Conservation (phyloP, 2,113 vertebrate genomes). For the Neotoma lepida region DNA sequence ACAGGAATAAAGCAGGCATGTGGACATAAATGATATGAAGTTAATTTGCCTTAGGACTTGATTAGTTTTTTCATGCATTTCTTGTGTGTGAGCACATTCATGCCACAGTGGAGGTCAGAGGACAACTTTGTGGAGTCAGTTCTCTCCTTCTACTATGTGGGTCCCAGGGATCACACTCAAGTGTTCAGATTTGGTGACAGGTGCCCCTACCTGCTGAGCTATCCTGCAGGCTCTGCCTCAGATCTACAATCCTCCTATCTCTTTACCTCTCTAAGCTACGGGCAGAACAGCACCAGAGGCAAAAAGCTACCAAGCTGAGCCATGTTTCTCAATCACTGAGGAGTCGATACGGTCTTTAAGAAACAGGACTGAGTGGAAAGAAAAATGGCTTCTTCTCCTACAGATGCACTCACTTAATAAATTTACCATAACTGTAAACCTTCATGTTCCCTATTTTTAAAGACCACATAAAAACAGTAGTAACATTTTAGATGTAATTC, state of each 20-base stretch:
- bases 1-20: background rate
- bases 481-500: constrained; percentile 54
- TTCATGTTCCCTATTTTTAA: background rate
- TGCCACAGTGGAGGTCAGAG: background rate
- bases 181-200: background rate
- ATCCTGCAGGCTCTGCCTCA: background rate
- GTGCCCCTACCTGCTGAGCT: background rate
- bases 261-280: background rate
- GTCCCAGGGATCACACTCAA: background rate
- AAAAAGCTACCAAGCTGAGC: background rate
- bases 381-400: background rate
- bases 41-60: background rate
- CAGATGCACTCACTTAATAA: background rate
- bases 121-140: background rate
- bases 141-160: background rate
- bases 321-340: background rate
- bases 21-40: background rate
- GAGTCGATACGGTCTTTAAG: background rate
- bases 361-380: background rate
- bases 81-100: background rate
- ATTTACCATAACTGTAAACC: constrained; percentile 32
- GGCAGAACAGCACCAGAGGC: background rate
- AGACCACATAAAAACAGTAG: constrained; percentile 30
- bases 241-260: background rate
- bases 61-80: background rate